A percentile compares a stretch with the other conserved stretches of the same genome.
Evolutionary conservation across 2,113 vertebrate species (phyloP).

Genomic region (Myrmophylax atrothorax): DNA sequence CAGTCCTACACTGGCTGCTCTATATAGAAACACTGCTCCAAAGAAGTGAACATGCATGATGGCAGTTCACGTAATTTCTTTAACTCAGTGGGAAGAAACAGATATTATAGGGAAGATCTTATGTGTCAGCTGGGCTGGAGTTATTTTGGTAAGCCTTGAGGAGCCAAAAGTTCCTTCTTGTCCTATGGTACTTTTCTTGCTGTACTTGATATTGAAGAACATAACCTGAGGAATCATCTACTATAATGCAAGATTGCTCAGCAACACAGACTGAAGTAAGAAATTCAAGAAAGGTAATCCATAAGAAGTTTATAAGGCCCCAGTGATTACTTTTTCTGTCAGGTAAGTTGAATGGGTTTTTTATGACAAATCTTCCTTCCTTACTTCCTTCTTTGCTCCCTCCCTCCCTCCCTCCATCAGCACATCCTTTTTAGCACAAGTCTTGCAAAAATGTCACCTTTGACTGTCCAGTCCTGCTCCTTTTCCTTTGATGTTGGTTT

Average conservation of each 20-base stretch:
- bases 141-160: neutral
- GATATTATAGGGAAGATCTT: neutral
- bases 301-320: neutral
- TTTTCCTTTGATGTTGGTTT: neutral
- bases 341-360: accelerated
- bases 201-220: neutral
- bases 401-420: neutral
- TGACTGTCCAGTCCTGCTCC: neutral
- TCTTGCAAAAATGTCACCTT: neutral
- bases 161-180: neutral
- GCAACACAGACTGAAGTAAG: neutral
- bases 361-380: neutral
- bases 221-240: neutral
- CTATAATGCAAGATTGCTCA: neutral
- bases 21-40: neutral
- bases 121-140: neutral
- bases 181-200: neutral
- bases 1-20: neutral
- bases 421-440: neutral
- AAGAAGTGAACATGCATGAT: neutral
- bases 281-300: neutral
- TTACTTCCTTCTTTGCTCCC: too few relatives aligned
- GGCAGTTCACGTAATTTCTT: neutral
- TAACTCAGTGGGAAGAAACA: neutral
- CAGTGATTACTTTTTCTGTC: neutral